phyloP scores from a whole-genome alignment of 37 sponge, comb jelly and placozoan genomes.

The Oopsacas minuta region DNA sequence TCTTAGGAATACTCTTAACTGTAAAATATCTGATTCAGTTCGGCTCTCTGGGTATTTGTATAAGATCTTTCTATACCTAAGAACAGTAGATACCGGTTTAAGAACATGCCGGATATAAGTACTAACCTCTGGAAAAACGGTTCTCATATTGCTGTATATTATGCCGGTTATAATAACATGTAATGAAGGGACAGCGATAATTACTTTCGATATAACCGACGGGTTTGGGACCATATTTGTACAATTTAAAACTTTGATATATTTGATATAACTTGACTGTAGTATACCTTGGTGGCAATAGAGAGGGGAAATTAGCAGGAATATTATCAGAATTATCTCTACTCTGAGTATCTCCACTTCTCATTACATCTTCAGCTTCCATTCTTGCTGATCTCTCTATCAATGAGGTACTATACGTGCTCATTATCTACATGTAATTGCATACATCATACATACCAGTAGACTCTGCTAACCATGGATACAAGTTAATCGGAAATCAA shows the following conservation, averaged over 20 bases:
- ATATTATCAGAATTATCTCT: not conserved
- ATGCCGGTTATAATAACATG: too few relatives aligned
- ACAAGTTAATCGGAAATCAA: not conserved
- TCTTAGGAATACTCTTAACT: not conserved
- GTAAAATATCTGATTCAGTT: not conserved
- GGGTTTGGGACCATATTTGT: too few relatives aligned
- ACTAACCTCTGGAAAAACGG: too few relatives aligned
- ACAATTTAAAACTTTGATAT: too few relatives aligned
- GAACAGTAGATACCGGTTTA: too few relatives aligned
- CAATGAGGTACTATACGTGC: not conserved
- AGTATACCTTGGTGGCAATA: constrained; percentile 6
- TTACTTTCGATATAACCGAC: too few relatives aligned
- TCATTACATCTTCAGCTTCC: not conserved
- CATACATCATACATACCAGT: not conserved
- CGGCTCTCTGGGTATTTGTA: not conserved
- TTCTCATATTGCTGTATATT: too few relatives aligned
- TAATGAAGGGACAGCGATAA: too few relatives aligned
- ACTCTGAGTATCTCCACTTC: not conserved
- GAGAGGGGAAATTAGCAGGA: not conserved
- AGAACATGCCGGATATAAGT: too few relatives aligned
- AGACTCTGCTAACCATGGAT: not conserved
- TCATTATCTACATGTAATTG: not conserved
- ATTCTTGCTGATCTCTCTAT: not conserved
- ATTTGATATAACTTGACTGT: too few relatives aligned
- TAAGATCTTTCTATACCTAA: not conserved